Conservation (phyloP, 2,797 vertebrate species). For the Protonibea diacanthus region DNA sequence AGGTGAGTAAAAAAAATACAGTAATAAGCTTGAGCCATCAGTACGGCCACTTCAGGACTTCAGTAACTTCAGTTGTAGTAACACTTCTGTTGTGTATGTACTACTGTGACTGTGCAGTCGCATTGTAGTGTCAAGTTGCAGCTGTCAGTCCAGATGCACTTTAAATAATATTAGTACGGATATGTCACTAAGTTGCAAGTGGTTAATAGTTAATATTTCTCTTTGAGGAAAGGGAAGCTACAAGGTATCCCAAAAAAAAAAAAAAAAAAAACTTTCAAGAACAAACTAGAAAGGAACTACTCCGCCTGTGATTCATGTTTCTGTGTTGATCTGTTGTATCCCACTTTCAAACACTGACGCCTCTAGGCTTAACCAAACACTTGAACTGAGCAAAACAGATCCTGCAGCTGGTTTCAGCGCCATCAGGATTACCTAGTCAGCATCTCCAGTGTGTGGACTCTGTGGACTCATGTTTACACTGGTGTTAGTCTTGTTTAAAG, state of each 20-base stretch:
- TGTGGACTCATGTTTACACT: slow-evolving; percentile 20
- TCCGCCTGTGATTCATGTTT: slow-evolving; percentile 26
- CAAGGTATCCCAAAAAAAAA: neutral
- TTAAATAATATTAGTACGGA: neutral
- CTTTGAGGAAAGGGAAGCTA: slow-evolving; percentile 3
- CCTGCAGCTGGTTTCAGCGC: slow-evolving; percentile 32
- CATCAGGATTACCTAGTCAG: slow-evolving; percentile 30
- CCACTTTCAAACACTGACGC: slow-evolving; percentile 25
- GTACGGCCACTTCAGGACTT: neutral
- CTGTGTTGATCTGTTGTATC: slow-evolving; percentile 38
- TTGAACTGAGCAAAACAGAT: slow-evolving; percentile 41
- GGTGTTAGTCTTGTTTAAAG: neutral
- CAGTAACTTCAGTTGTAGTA: too few species aligned
- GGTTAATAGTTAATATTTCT: slow-evolving; percentile 15
- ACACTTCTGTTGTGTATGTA: neutral
- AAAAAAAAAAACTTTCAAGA: slow-evolving; percentile 12
- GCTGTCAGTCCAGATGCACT: slow-evolving; percentile 11
- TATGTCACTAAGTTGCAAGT: neutral
- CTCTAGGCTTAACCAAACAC: slow-evolving; percentile 45
- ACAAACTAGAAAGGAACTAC: slow-evolving; percentile 24
- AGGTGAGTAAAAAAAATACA: neutral
- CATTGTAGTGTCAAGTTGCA: neutral
- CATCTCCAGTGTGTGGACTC: slow-evolving; percentile 1
- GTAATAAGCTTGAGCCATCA: neutral
- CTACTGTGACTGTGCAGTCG: neutral